Percentiles rank a stretch among this genome's conserved stretches.
Evolutionary conservation across 2,797 vertebrate species (phyloP).

Genomic region (Sphenopsis melanotis): DNA sequence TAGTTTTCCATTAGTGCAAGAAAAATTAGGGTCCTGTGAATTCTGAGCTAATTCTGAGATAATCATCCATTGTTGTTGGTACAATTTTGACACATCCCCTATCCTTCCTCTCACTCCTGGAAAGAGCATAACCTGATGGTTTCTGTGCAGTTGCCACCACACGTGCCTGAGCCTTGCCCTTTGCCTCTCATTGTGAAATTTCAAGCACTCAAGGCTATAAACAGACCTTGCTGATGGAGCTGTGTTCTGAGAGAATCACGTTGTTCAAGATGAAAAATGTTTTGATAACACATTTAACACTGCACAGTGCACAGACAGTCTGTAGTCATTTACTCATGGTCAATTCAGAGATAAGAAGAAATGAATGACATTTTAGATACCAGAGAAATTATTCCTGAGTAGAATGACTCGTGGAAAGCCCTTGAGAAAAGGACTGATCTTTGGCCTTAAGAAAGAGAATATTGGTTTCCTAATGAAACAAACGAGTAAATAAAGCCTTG

Average conservation of each 20-base stretch:
- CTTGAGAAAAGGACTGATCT: background rate
- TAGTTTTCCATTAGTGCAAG: background rate
- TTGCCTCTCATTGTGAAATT: background rate
- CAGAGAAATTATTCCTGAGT: background rate
- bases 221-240: background rate
- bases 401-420: background rate
- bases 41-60: background rate
- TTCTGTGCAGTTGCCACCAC: background rate
- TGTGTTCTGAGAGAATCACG: background rate
- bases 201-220: background rate
- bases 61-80: background rate
- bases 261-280: background rate
- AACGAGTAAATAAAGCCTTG: background rate
- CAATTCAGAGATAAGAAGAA: background rate
- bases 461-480: background rate
- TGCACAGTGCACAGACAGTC: background rate
- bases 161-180: background rate
- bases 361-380: background rate
- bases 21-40: background rate
- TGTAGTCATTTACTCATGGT: background rate
- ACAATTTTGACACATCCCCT: background rate
- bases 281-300: background rate
- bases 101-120: background rate
- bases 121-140: background rate
- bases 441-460: background rate